Conservation (phyloP, 2,888 invertebrate genomes). For the Dasypogon diadema region DNA sequence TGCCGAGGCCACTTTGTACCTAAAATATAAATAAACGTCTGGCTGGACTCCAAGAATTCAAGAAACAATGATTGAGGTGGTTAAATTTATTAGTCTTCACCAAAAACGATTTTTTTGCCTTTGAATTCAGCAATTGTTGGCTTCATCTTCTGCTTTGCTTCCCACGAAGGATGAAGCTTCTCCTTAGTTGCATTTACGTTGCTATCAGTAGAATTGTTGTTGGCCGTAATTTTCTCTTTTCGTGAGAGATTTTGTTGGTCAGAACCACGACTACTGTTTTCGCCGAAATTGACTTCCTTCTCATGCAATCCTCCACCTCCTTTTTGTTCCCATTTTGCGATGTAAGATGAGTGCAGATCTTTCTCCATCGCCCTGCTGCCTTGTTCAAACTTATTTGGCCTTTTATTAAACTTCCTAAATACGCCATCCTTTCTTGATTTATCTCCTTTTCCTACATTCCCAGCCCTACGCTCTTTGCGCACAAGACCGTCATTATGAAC, state of each 20-base stretch:
- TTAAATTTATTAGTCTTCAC: slow-evolving; percentile 55
- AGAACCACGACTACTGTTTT: too few relatives aligned
- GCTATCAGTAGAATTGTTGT: not conserved
- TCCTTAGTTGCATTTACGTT: too few relatives aligned
- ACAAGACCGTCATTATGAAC: slow-evolving; percentile 54
- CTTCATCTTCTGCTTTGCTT: slow-evolving; percentile 64
- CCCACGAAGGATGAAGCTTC: slow-evolving; percentile 65
- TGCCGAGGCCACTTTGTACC: slow-evolving; percentile 75
- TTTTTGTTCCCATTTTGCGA: slow-evolving; percentile 57
- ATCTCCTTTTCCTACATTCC: too few relatives aligned
- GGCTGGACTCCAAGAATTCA: not conserved
- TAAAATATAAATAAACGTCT: slow-evolving; percentile 57
- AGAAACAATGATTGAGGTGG: not conserved
- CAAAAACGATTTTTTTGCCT: slow-evolving; percentile 64
- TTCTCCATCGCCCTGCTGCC: not conserved
- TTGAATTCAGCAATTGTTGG: slow-evolving; percentile 61
- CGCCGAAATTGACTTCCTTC: slow-evolving; percentile 56
- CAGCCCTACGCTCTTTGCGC: slow-evolving; percentile 52
- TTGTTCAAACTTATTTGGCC: not conserved
- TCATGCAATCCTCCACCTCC: slow-evolving; percentile 55
- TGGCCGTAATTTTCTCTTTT: not conserved
- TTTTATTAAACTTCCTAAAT: not conserved
- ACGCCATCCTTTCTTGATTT: too few relatives aligned
- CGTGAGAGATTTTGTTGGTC: slow-evolving; percentile 35
- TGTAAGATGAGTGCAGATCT: slow-evolving; percentile 58